A percentile compares a stretch with the other conserved stretches of the same genome.
These are phyloP conservation scores for Didymodactylos carnosus DNA, from an alignment of 2,888 invertebrate species.

Conservation along the genomic window DNA sequence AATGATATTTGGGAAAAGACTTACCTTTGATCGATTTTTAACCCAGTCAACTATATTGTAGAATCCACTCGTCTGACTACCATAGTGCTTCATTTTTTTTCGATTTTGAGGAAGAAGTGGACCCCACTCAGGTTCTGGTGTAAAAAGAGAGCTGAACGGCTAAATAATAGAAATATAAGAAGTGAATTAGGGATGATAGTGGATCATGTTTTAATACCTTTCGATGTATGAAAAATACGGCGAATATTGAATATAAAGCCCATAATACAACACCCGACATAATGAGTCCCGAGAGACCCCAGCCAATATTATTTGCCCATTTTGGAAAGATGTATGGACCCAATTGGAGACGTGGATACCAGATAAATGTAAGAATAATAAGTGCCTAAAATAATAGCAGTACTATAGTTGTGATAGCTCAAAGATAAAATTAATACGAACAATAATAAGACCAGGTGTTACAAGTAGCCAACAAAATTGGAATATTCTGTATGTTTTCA, in stretches of 20 bases:
- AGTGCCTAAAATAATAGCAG: neutral
- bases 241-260: neutral
- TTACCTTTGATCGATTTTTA: too few relatives aligned
- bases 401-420: neutral
- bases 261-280: slow-evolving; percentile 1
- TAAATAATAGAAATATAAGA: neutral
- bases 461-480: slow-evolving; percentile 3
- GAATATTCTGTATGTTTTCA: neutral
- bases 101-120: neutral
- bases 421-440: neutral
- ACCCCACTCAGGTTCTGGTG: slow-evolving; percentile 10
- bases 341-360: neutral
- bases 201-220: neutral
- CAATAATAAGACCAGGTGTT: slow-evolving; percentile 3
- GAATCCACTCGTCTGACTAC: too few relatives aligned
- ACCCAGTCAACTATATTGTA: too few relatives aligned
- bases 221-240: neutral
- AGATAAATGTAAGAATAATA: slow-evolving; percentile 4
- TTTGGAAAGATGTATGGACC: slow-evolving; percentile 3
- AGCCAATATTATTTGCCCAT: slow-evolving; percentile 8
- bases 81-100: neutral
- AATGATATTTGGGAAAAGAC: too few relatives aligned
- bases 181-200: neutral
- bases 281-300: neutral
- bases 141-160: neutral